These are phyloP conservation scores for Tipula unca DNA, from an alignment of 2,888 invertebrate species.

Conservation along the genomic window DNA sequence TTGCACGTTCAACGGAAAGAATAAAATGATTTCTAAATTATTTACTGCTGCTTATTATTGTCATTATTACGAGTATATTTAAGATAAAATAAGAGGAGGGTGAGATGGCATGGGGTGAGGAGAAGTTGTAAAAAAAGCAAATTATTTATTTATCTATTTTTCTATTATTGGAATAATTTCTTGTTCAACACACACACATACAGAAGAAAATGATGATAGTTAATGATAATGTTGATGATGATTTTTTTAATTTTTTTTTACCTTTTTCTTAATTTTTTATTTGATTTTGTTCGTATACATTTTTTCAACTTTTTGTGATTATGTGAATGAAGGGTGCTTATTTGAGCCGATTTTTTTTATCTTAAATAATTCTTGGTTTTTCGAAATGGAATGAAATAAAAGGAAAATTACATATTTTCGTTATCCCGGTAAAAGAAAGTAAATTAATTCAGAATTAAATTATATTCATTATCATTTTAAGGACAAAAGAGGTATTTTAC, in stretches of 20 bases:
- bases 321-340: constrained; percentile 14
- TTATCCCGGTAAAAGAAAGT: background rate
- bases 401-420: background rate
- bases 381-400: background rate
- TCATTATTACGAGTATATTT: background rate
- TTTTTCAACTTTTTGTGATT: background rate
- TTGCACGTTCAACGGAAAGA: constrained; percentile 8
- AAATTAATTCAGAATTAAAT: background rate
- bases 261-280: background rate
- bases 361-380: background rate
- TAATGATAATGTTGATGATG: background rate
- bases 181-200: background rate
- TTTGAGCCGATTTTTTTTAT: background rate
- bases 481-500: background rate
- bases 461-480: background rate
- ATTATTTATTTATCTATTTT: background rate
- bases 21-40: constrained; percentile 8
- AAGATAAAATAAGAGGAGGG: background rate
- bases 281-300: background rate
- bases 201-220: background rate
- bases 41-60: background rate
- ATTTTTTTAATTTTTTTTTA: background rate
- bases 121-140: background rate
- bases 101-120: background rate
- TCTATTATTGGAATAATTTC: background rate